phyloP scores from a whole-genome alignment of 2,113 vertebrate genomes.

The Bolborhynchus lineola region DNA sequence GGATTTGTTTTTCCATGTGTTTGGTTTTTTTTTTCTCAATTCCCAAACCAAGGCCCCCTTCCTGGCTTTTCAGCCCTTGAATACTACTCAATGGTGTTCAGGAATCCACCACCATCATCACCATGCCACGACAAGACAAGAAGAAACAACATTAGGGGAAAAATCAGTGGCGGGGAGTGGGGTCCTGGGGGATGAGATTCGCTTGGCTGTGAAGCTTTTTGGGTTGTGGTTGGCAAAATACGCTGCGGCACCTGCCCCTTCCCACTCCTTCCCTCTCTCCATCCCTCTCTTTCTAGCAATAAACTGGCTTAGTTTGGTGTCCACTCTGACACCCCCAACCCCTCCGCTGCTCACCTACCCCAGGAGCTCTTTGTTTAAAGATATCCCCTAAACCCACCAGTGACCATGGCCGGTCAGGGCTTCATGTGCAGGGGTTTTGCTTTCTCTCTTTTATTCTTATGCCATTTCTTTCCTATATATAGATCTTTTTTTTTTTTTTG shows the following conservation, averaged over 20 bases:
- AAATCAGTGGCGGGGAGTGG: neutral
- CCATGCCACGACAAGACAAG: constrained; percentile 68
- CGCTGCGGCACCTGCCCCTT: neutral
- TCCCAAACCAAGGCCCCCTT: constrained; percentile 46
- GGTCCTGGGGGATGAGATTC: neutral
- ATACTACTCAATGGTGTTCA: constrained; percentile 50
- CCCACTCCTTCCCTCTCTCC: neutral
- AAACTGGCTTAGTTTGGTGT: neutral
- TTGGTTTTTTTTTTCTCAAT: neutral
- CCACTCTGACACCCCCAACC: neutral
- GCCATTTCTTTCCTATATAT: neutral
- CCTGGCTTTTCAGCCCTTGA: constrained; percentile 64
- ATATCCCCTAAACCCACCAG: neutral
- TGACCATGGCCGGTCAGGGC: neutral
- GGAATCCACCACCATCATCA: constrained; percentile 57
- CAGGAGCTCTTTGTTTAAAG: constrained; percentile 24
- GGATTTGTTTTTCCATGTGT: neutral
- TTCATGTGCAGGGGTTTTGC: neutral
- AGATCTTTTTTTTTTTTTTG: constrained; percentile 61
- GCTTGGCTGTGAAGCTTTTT: neutral
- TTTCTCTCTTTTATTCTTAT: neutral
- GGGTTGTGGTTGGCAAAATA: constrained; percentile 35
- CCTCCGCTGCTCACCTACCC: constrained; percentile 10
- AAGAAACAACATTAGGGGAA: constrained; percentile 56
- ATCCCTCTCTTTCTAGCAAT: neutral